Base-by-base conservation (phyloP, 1,140 invertebrate genomes). In the Solenopsis invicta region DNA sequence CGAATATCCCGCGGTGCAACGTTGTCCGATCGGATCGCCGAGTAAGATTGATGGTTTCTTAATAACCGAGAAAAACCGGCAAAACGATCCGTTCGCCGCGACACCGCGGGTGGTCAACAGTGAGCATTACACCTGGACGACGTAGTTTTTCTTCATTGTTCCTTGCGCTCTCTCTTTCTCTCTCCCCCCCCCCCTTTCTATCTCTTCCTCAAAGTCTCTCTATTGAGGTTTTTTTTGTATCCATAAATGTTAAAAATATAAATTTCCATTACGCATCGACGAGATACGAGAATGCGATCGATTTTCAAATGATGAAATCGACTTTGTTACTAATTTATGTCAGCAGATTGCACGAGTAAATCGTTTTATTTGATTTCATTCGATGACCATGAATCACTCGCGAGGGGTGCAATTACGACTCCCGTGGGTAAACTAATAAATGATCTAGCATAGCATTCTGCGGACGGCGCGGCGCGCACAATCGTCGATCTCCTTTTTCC, bases 31-130 rank as follows among this genome's bases (percentile, higher is more conserved):
- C 89, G 86, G 69, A 92, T 89, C 85, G 84, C 64, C 86, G 85
- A 87, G 86, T 87, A 93, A 94, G 94, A 95, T 95, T 94, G 92
- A 95, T 95, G 93, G 92, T 93, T 94, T 93, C 93, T 95, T 95
- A 94, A 95, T 95, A 95, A 94, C 92, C 93, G 93, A 94, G 94
- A 94, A 95, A 95, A 95, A 93, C 92, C 90, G 92, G 92, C 91
- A 94, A 94, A 94, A 94, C 90, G 93, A 93, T 94, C 90, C 87
- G 90, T 88, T 90, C 87, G 86, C 87, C 88, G 85, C 61, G 77
- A 74, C 92, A 75, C 94, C 74, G 69, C 94, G 90, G 93, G 93
- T 94, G 93, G 93, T 50, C 91, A 69, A 69, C 81, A 74, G 69
- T 89, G 75, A 69, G 89, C 69, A 88, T 91, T 93, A 90, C 91